Evolutionary conservation across 2,113 vertebrate genomes (phyloP), one percentile per base, ranked within the genome.

Genomic region (Erinaceus europaeus): DNA sequence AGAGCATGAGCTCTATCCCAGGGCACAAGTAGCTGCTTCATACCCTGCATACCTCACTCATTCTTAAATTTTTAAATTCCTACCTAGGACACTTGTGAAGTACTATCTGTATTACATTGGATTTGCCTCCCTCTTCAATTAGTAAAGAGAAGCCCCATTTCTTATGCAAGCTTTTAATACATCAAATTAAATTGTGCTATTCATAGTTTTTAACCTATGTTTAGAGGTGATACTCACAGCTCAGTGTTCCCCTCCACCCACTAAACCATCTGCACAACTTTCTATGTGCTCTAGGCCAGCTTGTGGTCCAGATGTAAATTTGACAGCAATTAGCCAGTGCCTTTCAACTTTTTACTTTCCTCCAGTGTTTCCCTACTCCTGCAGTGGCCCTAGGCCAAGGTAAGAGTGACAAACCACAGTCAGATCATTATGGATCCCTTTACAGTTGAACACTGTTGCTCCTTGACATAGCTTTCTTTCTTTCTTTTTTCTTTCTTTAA

Each of bases 1-100:
- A 40, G 64, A 52, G 29, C 4, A 0, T 0, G 12, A 0, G 2
- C 13, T 34, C 25, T 27, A 20, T 32, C 38, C 29, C 23, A 2
- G 10, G 55, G 4, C 8, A 2, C 29, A 1, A 3, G 2, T 6
- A 9, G 15, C 32, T 5, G 1, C 27, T 29, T 4, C 13, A 79
- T 17, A 23, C 46, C 27, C 42, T 18, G 36, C 9, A 27, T 27
- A 0, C 57, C 61, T 44, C 12, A 1, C 50, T 34, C 23, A 25
- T 42, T 38, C 1, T 3, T 4, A 9, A 65, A 25, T 8, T 69
- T 46, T 46, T 13, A 38, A 8, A 23, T 72, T 73, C 40, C 85
- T 0, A 1, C 53, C 44, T 9, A 48, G 57, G 32, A 64, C 25
- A 23, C 67, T 23, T 5, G 27, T 9, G 27, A 84, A 44, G 61